phyloP scores from a whole-genome alignment of 1,140 invertebrate genomes.

The Pararge aegeria region DNA sequence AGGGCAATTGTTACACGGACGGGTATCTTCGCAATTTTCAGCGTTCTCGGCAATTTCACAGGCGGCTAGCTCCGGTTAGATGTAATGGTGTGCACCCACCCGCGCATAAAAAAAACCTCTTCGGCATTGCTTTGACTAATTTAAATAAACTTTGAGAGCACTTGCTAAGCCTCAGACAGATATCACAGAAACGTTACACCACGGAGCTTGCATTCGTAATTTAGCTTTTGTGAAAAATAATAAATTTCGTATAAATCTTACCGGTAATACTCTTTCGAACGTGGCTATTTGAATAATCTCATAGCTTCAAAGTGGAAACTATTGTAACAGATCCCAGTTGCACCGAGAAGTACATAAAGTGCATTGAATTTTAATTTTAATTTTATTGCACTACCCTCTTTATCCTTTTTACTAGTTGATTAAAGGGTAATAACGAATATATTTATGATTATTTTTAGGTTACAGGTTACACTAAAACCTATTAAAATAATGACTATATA shows the following conservation, averaged over 20 bases:
- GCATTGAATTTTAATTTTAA: conserved; percentile 1
- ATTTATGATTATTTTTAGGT: no score
- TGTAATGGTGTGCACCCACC: conserved; percentile 22
- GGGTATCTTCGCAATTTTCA: conserved; percentile 41
- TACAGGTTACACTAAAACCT: no score
- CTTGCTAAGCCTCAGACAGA: not conserved
- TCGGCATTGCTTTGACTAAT: conserved; percentile 21
- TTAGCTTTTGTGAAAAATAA: not conserved
- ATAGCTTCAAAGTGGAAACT: not conserved
- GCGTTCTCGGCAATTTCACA: conserved; percentile 40
- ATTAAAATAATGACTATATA: no score
- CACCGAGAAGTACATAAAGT: not conserved
- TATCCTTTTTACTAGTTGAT: no score
- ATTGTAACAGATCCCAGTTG: not conserved
- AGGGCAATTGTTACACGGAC: conserved; percentile 35
- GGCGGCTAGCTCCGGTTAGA: conserved; percentile 27
- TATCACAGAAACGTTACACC: conserved; percentile 1
- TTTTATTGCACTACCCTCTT: not conserved
- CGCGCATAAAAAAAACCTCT: conserved; percentile 8
- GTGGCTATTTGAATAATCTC: not conserved
- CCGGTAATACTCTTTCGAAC: not conserved
- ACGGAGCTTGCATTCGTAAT: not conserved
- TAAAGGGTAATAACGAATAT: no score
- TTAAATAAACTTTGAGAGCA: conserved; percentile 22
- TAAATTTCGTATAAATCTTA: conserved; percentile 1